Base-by-base conservation (phyloP, 2,797 vertebrate species). In the Sebastiscus tertius region DNA sequence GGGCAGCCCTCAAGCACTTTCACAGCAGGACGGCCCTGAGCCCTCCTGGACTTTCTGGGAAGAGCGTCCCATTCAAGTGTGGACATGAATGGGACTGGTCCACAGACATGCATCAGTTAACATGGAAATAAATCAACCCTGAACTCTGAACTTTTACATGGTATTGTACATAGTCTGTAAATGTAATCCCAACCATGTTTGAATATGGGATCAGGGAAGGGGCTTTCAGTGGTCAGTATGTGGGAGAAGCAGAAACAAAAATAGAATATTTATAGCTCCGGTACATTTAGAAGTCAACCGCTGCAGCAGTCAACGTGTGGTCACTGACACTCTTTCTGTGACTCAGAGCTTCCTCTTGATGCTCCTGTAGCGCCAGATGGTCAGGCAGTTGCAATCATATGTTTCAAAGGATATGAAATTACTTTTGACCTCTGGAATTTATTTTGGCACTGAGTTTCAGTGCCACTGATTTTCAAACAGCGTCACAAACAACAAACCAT, bases 331-430 rank as follows among this genome's bases (percentile, higher is more conserved):
- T 33, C 22, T 61, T 29, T 75, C 59, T 22, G 0, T 68, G 72
- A 70, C 83, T 76, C 68, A 16, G 64, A 71, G 72, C 69, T 34
- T 66, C 54, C 55, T n/a, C 46, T n/a, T 27, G 7, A 26, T 33
- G 29, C 59, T 56, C 39, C 36, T 31, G 20, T n/a, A 16, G 31
- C 2, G 1, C 54, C 81, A 87, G 83, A 80, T 82, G 73, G 76
- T 63, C 75, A 22, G 39, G 74, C 78, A 68, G n/a, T 77, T 63
- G 74, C 42, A 52, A 33, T 64, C 72, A 72, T 71, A 75, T 74
- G 65, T 83, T 79, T 79, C 58, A 81, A 56, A 65, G 65, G 39
- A 31, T 56, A 46, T 34, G 16, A 49, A 69, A 49, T 55, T 9
- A 67, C 63, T 22, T 75, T 31, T 75, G 70, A 74, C 64, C 67